Base-by-base conservation (phyloP, 1,140 invertebrate species). In the Drosophila triauraria region DNA sequence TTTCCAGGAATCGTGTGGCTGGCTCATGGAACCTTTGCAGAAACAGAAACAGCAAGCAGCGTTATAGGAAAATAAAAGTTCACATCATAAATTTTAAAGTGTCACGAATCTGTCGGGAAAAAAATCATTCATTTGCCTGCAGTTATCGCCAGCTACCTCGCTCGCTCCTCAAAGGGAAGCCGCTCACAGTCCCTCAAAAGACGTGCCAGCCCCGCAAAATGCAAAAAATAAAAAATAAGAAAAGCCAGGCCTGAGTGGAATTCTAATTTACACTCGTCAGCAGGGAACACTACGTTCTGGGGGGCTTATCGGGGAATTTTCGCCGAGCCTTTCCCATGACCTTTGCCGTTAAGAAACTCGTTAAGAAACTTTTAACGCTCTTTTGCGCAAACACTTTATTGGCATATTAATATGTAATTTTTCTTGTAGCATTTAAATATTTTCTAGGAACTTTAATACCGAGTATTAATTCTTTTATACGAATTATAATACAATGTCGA, bases 61-160 rank as follows among this genome's bases (percentile, higher is more conserved):
- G 32, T 54, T 70, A 27, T 32, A 58, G 44, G 57, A 67, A 69
- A 71, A 85, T 75, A 85, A 85, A 90, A 90, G 86, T 90, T 90
- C 85, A 90, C 85, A 90, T 90, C 85, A 91, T 90, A 90, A 91
- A 90, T 90, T 78, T 90, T 85, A 91, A 90, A 90, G 85, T 90
- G 85, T 90, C 85, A 90, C 85, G 85, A 90, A 85, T 91, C 85
- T 90, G 85, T 90, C 85, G 75, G 67, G 30, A 80, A 86, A 80
- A 82, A 90, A 82, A 85, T 91, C 86, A 91, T 90, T 85, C 82
- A 82, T 90, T 75, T 78, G 81, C 86, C 81, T 67, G 82, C 70
- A 84, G 84, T 87, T 62, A 54, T 70, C 40, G 65, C 13, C 75
- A 75, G 84, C 82, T 62, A 54, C 51, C 40, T 53, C 13, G 35